Evolutionary conservation across 2,797 vertebrate genomes (phyloP), one percentile per base, ranked within the genome.

Genomic region (Sitta carolinensis): DNA sequence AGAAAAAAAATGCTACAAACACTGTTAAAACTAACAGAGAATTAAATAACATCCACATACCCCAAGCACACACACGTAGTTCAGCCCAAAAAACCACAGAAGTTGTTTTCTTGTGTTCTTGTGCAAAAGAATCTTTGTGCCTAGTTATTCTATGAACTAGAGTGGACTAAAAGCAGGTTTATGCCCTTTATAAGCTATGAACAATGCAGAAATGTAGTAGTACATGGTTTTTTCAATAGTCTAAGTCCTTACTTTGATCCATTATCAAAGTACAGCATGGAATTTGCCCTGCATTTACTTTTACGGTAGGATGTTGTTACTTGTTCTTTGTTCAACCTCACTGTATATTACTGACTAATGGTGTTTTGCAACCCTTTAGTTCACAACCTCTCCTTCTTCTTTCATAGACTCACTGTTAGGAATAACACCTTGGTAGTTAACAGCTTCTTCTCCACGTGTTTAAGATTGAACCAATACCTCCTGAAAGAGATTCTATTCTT

Each of bases 371-470:
- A 20, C 13, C 43, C 42, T 83, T 69, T 25, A 61, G 11, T 40
- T 87, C 51, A 68, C 21, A 68, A 23, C 18, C 20, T 70, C 22
- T 89, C 58, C 42, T 74, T 69, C n/a, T 23, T 58, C 38, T 47
- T 85, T 81, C 55, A 58, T 4, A 55, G 27, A 68, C 17, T 76
- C 22, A 75, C 11, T 64, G 57, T 36, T 51, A 77, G 13, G 14
- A 89, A 43, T 40, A 61, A 52, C 50, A 92, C 32, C n/a, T 63
- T 54, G 25, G 42, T 5, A 64, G 30, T 43, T 77, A 76, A 48
- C 11, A 50, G 52, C 11, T 50, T 40, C 34, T 54, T 74, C 61
- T 52, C 38, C 57, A 13, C 0, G 0, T 7, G 20, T 36, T 47
- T 69, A 16, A 84, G 18, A 81, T 51, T 47, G 74, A 92, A 72